phyloP scores from a whole-genome alignment of 35 echinoderm and acorn worm genomes.

The Diadema setosum region DNA sequence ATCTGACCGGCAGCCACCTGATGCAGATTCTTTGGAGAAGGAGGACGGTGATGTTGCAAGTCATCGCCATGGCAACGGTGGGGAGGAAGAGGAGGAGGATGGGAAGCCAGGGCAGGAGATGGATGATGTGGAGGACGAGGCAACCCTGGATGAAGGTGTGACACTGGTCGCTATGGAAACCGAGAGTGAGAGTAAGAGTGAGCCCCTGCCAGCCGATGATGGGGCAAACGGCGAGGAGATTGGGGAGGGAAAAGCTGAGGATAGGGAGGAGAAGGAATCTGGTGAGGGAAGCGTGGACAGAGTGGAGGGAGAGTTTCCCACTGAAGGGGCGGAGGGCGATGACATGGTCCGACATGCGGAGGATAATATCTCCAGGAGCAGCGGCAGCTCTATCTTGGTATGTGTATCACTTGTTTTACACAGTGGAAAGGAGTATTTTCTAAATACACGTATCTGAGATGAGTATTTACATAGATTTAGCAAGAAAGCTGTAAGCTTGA shows the following conservation, averaged over 20 bases:
- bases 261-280: neutral
- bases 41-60: neutral
- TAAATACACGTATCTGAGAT: no score
- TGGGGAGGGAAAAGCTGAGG: neutral
- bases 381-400: slow-evolving; percentile 87
- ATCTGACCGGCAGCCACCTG: no score
- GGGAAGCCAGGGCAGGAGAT: neutral
- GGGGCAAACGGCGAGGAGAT: neutral
- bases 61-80: neutral
- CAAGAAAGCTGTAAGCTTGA: no score
- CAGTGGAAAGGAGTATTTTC: no score
- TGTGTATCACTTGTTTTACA: neutral
- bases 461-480: no score
- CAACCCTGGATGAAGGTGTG: neutral
- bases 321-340: neutral
- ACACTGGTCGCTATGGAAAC: neutral
- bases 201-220: neutral
- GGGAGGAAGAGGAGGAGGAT: neutral
- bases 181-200: neutral
- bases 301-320: neutral
- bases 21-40: no score
- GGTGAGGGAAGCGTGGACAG: neutral
- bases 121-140: neutral
- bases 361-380: slow-evolving; percentile 62
- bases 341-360: slow-evolving; percentile 6